Base-by-base conservation (phyloP, 2,113 vertebrate genomes). In the Galeopterus variegatus region DNA sequence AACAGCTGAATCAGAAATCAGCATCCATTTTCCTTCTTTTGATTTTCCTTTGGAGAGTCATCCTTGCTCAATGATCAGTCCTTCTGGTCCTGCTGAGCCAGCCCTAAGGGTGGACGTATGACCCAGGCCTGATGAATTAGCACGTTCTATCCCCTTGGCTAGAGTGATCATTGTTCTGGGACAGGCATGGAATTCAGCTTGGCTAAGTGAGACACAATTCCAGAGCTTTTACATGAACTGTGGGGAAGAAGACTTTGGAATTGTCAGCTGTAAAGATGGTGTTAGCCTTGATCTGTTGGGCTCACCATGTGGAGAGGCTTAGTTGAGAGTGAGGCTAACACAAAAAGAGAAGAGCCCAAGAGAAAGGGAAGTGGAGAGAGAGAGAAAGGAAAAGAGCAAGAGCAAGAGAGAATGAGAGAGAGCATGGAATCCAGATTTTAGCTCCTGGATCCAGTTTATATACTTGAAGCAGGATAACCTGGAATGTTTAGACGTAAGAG, bases 1-100 rank as follows among this genome's bases (percentile, higher is more conserved):
- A 84, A 94, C 31, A 83, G 52, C 79, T 95, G 77, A 93, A 19
- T 96, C 24, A 80, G 88, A 95, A 90, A 80, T 50, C 6, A 45
- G 26, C 69, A 89, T 75, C 76, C 17, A 58, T 79, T 95, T 89
- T 12, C 79, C 69, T 90, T 65, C 41, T 83, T 84, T 50, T 86
- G 81, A 79, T 86, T 93, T 95, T 89, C 41, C 45, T 87, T 88
- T 54, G 33, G 56, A 62, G 56, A 86, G 6, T 86, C 50, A 64
- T 33, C 86, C 36, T 86, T 93, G 26, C 31, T 95, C 82, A 91
- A n/a, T 4, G 28, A 3, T 54, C 12, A 26, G 31, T 62, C 15
- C 54, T 90, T 69, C 62, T 79, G 24, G 60, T 60, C n/a, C 23
- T 52, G 41, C 23, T 26, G 18, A 79, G 31, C 21, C 12, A 89